Evolutionary conservation across 2,113 vertebrate species (phyloP).

Genomic region (Oreamnos americanus): DNA sequence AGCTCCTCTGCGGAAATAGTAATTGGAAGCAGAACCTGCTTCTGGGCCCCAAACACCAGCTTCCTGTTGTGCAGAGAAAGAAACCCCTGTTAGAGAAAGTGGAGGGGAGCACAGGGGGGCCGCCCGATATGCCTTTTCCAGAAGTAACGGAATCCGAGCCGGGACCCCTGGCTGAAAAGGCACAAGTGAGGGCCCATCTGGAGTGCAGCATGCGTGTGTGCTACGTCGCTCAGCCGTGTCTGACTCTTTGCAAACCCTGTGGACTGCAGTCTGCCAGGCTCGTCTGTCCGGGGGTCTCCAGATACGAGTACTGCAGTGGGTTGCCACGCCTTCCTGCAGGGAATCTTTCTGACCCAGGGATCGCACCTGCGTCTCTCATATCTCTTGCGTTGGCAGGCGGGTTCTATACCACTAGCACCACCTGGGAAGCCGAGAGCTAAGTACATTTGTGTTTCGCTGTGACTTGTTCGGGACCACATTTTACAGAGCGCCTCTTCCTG

Average conservation of each 20-base stretch:
- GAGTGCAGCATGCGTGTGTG: neutral
- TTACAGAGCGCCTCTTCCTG: neutral
- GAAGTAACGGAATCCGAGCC: neutral
- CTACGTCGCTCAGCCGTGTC: rapidly evolving
- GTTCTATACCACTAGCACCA: neutral
- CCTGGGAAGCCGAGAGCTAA: neutral
- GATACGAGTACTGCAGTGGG: neutral
- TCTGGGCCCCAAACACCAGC: neutral
- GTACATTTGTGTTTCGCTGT: neutral
- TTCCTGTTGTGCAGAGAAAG: neutral
- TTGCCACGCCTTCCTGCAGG: neutral
- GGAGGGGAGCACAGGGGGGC: neutral
- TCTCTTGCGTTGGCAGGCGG: neutral
- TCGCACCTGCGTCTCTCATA: rapidly evolving
- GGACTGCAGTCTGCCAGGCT: neutral
- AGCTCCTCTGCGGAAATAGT: neutral
- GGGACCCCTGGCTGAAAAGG: neutral
- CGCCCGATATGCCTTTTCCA: neutral
- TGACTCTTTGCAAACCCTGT: neutral
- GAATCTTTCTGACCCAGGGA: neutral
- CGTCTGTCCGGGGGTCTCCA: neutral
- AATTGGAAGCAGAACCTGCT: neutral
- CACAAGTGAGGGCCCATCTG: neutral
- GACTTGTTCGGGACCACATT: neutral
- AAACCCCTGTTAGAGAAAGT: neutral